Conservation (phyloP, 1,140 invertebrate species). For the Patella vulgata region DNA sequence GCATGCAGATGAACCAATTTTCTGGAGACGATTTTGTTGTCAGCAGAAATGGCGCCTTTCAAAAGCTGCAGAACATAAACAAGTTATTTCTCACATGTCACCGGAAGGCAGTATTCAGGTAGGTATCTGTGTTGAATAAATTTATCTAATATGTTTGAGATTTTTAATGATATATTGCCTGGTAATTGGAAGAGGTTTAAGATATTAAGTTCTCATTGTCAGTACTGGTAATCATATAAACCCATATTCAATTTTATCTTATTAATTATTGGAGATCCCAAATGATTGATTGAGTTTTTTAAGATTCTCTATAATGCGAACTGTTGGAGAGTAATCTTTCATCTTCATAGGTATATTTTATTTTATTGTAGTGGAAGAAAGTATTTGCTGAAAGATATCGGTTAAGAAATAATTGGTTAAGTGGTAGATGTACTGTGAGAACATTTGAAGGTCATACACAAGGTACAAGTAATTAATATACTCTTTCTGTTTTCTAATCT, state of each 20-base stretch:
- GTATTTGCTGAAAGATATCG: conserved; percentile 65
- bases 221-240: no score
- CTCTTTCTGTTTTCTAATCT: background rate
- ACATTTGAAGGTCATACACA: conserved; percentile 70
- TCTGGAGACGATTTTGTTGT: conserved; percentile 63
- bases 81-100: conserved; percentile 62
- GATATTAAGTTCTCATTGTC: no score
- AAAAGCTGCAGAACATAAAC: conserved; percentile 62
- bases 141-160: no score
- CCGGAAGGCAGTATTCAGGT: conserved; percentile 62
- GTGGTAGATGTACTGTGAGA: conserved; percentile 65
- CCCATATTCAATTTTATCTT: no score
- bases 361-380: conserved; percentile 62
- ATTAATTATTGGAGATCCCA: no score
- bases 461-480: no score
- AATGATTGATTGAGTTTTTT: no score
- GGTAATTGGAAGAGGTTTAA: no score
- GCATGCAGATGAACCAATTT: conserved; percentile 53
- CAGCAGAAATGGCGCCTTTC: conserved; percentile 64
- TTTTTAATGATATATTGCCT: background rate
- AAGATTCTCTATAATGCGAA: no score
- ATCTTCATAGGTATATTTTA: conserved; percentile 15
- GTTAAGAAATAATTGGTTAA: conserved; percentile 64
- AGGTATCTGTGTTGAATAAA: conserved; percentile 2
- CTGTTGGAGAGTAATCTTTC: no score